Percentiles rank a stretch among this genome's conserved stretches.
Conservation (phyloP, 2,113 vertebrate species). For the Tyrannus savana region DNA sequence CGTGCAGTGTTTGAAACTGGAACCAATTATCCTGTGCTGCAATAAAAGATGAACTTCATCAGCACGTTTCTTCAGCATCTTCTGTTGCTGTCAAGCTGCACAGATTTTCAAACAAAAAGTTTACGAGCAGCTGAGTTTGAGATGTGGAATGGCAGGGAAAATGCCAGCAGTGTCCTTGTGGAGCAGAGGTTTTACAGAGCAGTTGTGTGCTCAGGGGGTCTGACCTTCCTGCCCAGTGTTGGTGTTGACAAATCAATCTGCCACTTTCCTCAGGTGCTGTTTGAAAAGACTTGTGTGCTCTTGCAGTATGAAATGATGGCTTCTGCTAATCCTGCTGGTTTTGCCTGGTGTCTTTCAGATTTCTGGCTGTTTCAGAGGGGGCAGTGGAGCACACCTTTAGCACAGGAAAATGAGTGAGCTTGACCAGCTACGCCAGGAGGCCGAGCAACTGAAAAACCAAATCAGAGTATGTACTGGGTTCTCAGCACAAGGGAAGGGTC, state of each 20-base stretch:
- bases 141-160: not conserved
- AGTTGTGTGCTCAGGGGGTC: not conserved
- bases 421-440: slow-evolving; percentile 99
- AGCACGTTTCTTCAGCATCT: not conserved
- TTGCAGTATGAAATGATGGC: not conserved
- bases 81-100: not conserved
- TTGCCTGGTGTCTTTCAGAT: slow-evolving; percentile 73
- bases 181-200: not conserved
- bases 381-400: slow-evolving; percentile 84
- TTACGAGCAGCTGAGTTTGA: not conserved
- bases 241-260: not conserved
- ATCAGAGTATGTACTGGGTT: slow-evolving; percentile 86
- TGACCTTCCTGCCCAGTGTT: not conserved
- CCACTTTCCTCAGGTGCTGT: not conserved
- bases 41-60: not conserved
- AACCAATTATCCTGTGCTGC: not conserved
- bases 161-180: not conserved
- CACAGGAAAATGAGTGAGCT: slow-evolving; percentile 98
- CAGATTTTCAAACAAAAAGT: not conserved
- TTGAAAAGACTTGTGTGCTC: not conserved
- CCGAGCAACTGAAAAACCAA: slow-evolving; percentile 99
- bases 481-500: not conserved
- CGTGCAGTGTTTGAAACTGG: not conserved
- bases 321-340: not conserved
- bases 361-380: slow-evolving; percentile 84